These are phyloP conservation scores for Epiblema foenella DNA, from an alignment of 2,888 invertebrate genomes.

Conservation along the genomic window DNA sequence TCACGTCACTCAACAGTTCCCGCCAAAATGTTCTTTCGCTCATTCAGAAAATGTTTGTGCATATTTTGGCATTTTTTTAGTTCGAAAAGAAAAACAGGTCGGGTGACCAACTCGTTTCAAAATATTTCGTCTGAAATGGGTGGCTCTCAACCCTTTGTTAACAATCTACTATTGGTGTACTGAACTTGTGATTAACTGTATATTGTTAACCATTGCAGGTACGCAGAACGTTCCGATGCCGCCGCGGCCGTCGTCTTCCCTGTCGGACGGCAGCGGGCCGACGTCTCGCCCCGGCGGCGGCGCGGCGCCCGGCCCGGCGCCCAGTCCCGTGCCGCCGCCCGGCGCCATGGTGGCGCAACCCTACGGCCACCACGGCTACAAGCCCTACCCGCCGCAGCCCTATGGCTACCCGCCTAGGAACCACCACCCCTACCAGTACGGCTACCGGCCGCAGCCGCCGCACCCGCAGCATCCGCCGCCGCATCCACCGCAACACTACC, in stretches of 20 bases:
- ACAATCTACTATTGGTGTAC: too few species aligned
- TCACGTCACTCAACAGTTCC: too few species aligned
- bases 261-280: slow-evolving; percentile 84
- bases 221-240: slow-evolving; percentile 98
- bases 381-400: slow-evolving; percentile 79
- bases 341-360: slow-evolving; percentile 76
- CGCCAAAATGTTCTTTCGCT: too few species aligned
- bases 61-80: too few species aligned
- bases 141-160: too few species aligned
- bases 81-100: too few species aligned
- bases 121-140: too few species aligned
- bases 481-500: slow-evolving; percentile 78
- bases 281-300: slow-evolving; percentile 66
- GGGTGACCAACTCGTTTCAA: too few species aligned
- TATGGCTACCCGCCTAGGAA: slow-evolving; percentile 78
- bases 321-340: slow-evolving; percentile 70
- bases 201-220: slow-evolving; percentile 80
- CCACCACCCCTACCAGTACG: slow-evolving; percentile 81
- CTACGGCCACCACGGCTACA: slow-evolving; percentile 66
- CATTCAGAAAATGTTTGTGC: too few species aligned
- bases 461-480: slow-evolving; percentile 61
- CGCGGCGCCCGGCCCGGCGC: slow-evolving; percentile 62
- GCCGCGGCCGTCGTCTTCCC: slow-evolving; percentile 95
- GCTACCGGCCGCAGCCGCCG: slow-evolving; percentile 73
- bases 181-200: neutral